Conservation (phyloP, 2,113 vertebrate genomes). For the Arvicanthis niloticus region DNA sequence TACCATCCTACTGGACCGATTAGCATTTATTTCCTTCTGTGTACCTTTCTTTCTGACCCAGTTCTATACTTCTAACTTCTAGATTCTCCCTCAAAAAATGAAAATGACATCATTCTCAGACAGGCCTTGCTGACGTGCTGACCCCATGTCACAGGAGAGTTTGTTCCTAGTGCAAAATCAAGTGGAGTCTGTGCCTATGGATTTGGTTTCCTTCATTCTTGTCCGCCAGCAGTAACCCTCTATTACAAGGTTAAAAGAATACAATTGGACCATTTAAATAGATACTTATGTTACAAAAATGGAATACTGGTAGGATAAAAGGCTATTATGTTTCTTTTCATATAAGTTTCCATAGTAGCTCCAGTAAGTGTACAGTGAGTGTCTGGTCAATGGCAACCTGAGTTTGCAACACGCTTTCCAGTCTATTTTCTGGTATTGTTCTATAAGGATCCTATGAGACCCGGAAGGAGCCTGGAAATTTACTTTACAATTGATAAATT, state of each 20-base stretch:
- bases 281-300: not conserved
- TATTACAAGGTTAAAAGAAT: not conserved
- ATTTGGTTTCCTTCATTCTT: not conserved
- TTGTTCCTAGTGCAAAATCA: not conserved
- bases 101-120: not conserved
- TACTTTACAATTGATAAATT: not conserved
- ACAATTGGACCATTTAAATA: not conserved
- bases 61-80: not conserved
- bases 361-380: not conserved
- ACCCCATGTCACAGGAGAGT: not conserved
- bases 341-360: not conserved
- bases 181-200: not conserved
- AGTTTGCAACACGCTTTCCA: not conserved
- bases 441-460: not conserved
- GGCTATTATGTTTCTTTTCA: not conserved
- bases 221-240: not conserved
- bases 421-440: not conserved
- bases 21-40: slow-evolving; percentile 21
- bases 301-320: not conserved
- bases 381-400: not conserved
- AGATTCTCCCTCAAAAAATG: slow-evolving; percentile 12
- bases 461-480: not conserved
- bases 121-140: not conserved
- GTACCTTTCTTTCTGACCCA: not conserved
- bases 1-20: not conserved